Evolutionary conservation across 2,113 vertebrate species (phyloP).

Genomic region (Rhipidura dahli): DNA sequence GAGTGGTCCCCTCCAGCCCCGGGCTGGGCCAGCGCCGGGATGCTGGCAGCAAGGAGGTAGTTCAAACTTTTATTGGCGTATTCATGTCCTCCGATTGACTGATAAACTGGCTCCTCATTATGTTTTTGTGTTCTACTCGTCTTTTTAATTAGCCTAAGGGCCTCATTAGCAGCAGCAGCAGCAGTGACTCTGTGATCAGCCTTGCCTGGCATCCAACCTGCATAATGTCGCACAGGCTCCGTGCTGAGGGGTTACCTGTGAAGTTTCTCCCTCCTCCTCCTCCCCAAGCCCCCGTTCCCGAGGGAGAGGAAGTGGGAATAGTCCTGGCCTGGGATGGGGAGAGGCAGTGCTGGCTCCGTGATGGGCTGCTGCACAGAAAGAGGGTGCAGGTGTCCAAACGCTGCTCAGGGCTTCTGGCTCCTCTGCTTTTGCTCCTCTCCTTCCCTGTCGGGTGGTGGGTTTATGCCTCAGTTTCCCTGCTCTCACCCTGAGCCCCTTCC

Average conservation of each 20-base stretch:
- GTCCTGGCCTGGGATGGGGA: not conserved
- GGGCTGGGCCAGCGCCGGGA: not conserved
- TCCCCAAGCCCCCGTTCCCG: not conserved
- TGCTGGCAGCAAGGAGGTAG: not conserved
- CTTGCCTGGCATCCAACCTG: constrained; percentile 50
- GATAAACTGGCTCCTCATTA: constrained; percentile 65
- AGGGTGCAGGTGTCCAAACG: fast-evolving
- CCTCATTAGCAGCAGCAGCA: constrained; percentile 63
- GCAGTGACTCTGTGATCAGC: constrained; percentile 61
- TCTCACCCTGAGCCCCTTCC: fast-evolving
- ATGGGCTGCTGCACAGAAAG: not conserved
- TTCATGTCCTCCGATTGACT: constrained; percentile 58
- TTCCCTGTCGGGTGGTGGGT: fast-evolving
- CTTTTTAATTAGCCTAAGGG: constrained; percentile 72
- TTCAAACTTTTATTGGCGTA: constrained; percentile 48
- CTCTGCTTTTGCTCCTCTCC: not conserved
- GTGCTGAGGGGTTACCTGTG: not conserved
- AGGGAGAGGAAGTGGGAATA: not conserved
- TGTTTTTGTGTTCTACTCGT: constrained; percentile 61
- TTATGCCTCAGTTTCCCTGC: not conserved
- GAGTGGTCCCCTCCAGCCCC: not conserved
- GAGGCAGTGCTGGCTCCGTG: fast-evolving
- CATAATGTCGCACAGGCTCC: not conserved
- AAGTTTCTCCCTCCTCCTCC: not conserved
- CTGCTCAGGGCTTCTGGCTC: not conserved